Evolutionary conservation across 2,797 vertebrate genomes (phyloP).

Genomic region (Acridotheres tristis): DNA sequence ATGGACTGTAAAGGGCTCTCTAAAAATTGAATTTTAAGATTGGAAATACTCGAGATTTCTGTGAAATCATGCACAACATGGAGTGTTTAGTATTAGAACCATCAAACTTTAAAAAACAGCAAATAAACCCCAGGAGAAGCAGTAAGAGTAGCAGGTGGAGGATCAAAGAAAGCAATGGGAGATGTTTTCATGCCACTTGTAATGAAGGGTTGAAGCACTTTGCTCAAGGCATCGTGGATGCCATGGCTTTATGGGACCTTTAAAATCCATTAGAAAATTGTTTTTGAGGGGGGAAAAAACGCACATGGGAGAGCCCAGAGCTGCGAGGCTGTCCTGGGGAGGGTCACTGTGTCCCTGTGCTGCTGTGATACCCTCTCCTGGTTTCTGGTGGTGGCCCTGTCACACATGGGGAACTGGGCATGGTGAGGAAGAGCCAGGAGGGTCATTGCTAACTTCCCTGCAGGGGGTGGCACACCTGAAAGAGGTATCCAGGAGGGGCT

Average conservation of each 20-base stretch:
- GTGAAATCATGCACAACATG: neutral
- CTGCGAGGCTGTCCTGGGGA: neutral
- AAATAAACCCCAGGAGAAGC: neutral
- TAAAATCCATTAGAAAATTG: neutral
- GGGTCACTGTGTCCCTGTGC: neutral
- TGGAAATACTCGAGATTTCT: neutral
- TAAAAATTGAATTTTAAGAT: neutral
- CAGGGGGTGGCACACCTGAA: neutral
- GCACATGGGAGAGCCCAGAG: neutral
- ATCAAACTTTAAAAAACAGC: neutral
- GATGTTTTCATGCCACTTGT: neutral
- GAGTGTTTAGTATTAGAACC: neutral
- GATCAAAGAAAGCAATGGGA: neutral
- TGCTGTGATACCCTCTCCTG: neutral
- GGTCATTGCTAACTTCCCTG: neutral
- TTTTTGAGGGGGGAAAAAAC: rapidly evolving
- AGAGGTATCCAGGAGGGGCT: neutral
- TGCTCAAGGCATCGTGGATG: neutral
- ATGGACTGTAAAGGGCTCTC: neutral
- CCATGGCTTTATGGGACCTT: neutral
- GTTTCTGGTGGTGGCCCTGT: neutral
- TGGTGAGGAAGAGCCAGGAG: neutral
- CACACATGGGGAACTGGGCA: neutral
- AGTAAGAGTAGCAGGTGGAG: neutral
- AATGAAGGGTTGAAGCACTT: neutral